Evolutionary conservation across 35 echinoderm and acorn worm species (phyloP).

Genomic region (Hemicentrotus pulcherrimus): DNA sequence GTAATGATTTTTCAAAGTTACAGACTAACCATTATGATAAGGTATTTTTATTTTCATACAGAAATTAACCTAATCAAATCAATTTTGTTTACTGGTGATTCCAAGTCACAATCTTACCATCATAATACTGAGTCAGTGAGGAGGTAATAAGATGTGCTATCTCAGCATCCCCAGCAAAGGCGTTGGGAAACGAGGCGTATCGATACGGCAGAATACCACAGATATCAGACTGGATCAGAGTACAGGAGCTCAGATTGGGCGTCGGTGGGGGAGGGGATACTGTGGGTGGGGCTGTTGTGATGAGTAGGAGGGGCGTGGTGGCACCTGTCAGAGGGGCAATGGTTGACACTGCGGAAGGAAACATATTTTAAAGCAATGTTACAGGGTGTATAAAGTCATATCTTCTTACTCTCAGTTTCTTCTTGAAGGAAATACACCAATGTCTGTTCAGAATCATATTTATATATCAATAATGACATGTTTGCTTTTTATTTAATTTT

Average conservation of each 20-base stretch:
- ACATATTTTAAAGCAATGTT: neutral
- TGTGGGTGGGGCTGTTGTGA: conserved; percentile 12
- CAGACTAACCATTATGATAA: neutral
- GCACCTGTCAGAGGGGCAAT: neutral
- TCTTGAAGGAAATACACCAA: no score
- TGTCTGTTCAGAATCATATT: no score
- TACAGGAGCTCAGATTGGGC: neutral
- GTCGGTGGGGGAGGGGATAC: conserved; percentile 15
- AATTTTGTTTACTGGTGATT: no score
- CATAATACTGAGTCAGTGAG: neutral
- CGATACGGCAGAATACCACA: conserved; percentile 59
- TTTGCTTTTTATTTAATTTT: no score
- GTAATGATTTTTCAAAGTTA: neutral
- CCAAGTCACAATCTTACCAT: neutral
- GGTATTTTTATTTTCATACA: no score
- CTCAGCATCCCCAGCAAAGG: conserved; percentile 41
- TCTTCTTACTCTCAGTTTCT: no score
- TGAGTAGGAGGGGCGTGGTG: conserved; percentile 21
- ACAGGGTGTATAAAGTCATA: no score
- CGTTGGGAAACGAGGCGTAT: conserved; percentile 55
- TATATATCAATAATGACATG: no score
- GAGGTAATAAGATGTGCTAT: conserved; percentile 25
- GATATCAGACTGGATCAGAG: conserved; percentile 7
- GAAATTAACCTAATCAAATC: no score
- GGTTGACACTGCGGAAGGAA: neutral